A percentile compares a stretch with the other conserved stretches of the same genome.
These are phyloP conservation scores for Thomomys bottae DNA, from an alignment of 2,113 vertebrate species.

Conservation along the genomic window DNA sequence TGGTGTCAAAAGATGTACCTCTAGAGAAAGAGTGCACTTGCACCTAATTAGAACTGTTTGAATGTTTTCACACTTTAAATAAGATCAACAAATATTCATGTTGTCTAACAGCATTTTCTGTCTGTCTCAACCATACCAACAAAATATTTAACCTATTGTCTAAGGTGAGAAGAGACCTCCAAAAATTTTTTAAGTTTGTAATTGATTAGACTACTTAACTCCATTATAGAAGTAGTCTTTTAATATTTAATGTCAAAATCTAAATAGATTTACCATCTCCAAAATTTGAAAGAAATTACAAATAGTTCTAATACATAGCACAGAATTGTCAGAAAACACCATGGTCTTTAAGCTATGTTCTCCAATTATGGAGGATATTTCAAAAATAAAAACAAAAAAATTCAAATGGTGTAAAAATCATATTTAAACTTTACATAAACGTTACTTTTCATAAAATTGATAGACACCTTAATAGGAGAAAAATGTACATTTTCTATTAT, in stretches of 20 bases:
- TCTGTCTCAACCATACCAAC: conserved; percentile 37
- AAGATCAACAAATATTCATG: conserved; percentile 59
- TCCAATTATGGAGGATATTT: conserved; percentile 1
- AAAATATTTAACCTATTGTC: conserved; percentile 57
- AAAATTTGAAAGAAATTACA: conserved; percentile 40
- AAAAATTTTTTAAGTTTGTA: neutral
- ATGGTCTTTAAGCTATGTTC: neutral
- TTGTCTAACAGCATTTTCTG: conserved; percentile 51
- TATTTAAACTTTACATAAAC: conserved; percentile 54
- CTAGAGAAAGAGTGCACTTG: conserved; percentile 37
- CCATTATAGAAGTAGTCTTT: conserved; percentile 16
- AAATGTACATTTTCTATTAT: neutral
- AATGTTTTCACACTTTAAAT: conserved; percentile 61
- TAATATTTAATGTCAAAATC: conserved; percentile 17
- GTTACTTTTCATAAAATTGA: conserved; percentile 21
- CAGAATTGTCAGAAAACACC: conserved; percentile 4
- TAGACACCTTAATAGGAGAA: neutral
- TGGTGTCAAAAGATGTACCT: conserved; percentile 55
- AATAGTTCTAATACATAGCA: conserved; percentile 9
- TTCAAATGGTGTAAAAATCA: neutral
- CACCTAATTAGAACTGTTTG: conserved; percentile 70
- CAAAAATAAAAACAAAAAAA: conserved; percentile 16
- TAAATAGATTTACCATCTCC: conserved; percentile 7
- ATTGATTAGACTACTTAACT: neutral
- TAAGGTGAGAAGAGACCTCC: conserved; percentile 41